Conservation (phyloP, 2,888 invertebrate genomes). For the Chymomyza caudatula region DNA sequence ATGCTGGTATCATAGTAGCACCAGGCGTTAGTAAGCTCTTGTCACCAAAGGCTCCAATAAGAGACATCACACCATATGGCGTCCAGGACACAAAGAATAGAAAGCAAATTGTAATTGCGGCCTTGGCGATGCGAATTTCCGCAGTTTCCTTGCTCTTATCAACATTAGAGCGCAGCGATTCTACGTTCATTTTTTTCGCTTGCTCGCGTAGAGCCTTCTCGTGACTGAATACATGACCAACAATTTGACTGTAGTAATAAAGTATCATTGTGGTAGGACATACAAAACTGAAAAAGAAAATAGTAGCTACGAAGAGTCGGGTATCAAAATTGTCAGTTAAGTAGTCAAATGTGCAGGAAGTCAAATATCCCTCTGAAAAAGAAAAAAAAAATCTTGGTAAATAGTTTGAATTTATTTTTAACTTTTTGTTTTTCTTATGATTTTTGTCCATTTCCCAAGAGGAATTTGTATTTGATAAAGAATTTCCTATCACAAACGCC, state of each 20-base stretch:
- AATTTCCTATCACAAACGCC: too few species aligned
- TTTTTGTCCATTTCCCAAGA: too few species aligned
- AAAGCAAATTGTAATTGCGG: conserved; percentile 91
- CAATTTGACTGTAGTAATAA: conserved; percentile 91
- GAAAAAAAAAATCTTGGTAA: conserved; percentile 3
- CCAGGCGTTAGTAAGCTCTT: conserved; percentile 83
- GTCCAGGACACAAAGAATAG: conserved; percentile 93
- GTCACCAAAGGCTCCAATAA: conserved; percentile 90
- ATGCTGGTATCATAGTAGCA: conserved; percentile 91
- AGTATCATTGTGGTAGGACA: conserved; percentile 87
- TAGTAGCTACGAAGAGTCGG: conserved; percentile 85
- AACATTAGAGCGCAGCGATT: conserved; percentile 85
- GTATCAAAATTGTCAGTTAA: conserved; percentile 88
- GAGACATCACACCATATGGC: conserved; percentile 89
- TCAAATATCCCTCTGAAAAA: conserved; percentile 89
- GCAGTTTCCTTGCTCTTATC: conserved; percentile 85
- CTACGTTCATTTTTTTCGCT: conserved; percentile 95
- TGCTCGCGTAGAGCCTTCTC: conserved; percentile 88
- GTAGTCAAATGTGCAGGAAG: conserved; percentile 90
- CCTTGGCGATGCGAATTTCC: conserved; percentile 91
- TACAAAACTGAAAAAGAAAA: conserved; percentile 87
- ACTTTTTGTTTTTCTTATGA: too few species aligned
- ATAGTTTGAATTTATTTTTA: neutral
- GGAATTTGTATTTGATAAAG: too few species aligned
- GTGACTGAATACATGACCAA: conserved; percentile 88